A percentile compares a stretch with the other conserved stretches of the same genome.
Conservation (phyloP, 2,888 invertebrate genomes). For the Notocelia uddmanniana region DNA sequence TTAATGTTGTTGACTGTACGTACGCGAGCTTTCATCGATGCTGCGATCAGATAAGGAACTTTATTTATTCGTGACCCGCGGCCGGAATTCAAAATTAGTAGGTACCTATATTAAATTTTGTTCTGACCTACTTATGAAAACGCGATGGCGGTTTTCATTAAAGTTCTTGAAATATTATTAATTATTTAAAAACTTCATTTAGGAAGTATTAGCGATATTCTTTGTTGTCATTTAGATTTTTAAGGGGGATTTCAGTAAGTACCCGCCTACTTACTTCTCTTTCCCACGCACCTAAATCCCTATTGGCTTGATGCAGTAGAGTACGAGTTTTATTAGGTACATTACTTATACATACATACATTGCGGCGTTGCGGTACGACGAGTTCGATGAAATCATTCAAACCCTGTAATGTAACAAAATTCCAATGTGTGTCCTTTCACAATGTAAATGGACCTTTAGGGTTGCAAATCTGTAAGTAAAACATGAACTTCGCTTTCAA, state of each 20-base stretch:
- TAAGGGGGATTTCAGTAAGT: neutral
- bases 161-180: neutral
- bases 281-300: too few species aligned
- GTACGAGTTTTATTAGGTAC: too few species aligned
- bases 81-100: neutral
- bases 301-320: too few species aligned
- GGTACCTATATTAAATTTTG: conserved; percentile 9
- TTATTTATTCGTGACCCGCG: conserved; percentile 3
- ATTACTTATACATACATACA: too few species aligned
- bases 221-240: neutral
- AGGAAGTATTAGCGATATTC: neutral
- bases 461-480: conserved; percentile 32
- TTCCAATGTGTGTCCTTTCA: too few species aligned
- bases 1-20: neutral
- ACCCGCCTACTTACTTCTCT: neutral
- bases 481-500: conserved; percentile 57
- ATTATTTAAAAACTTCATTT: neutral
- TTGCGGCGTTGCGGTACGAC: too few species aligned
- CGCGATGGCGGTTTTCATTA: conserved; percentile 1
- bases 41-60: neutral
- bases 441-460: too few species aligned
- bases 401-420: too few species aligned
- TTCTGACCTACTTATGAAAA: conserved; percentile 14
- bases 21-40: neutral
- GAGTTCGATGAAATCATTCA: too few species aligned